Evolutionary conservation across 2,888 invertebrate genomes (phyloP), one percentile per base, ranked within the genome.

Genomic region (Ophion obscuratus): DNA sequence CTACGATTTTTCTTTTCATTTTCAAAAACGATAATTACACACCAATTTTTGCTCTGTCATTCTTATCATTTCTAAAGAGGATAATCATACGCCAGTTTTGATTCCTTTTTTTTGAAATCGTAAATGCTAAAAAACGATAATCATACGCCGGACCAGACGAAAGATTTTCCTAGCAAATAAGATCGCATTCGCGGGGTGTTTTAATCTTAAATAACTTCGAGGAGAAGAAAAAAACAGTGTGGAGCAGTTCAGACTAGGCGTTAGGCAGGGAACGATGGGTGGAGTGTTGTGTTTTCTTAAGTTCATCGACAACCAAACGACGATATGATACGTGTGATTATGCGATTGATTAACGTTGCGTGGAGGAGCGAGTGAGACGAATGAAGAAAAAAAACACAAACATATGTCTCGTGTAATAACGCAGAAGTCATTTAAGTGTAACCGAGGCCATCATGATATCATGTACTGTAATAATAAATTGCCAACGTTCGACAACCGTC

Each of bases 361-460:
- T 74, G 66, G 44, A 73, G 40, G 53, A 20, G 20, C 66, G 11
- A 75, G 40, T 24, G 7, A 47, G 53, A 24, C n/a, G 11, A 47
- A 64, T 17, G 62, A 44, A 40, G 53, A 44, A 66, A 36, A 40
- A 66, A 44, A 57, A 36, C n/a, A n/a, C n/a, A 67, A 24, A 11
- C n/a, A 27, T 17, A 53, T 74, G 75, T 81, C 81, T 81, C 74
- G 68, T 75, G 81, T 78, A 86, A 81, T 78, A 78, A 84, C 75
- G 75, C 81, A 81, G 89, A 88, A 89, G 85, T 85, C 85, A 85
- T 88, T 89, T 89, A 89, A 76, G 47, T 81, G 89, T 89, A 90
- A 90, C 80, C 89, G 87, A 90, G 87, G 90, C 90, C 90, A 89
- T 90, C 88, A 89, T 90, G 90, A 90, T 90, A 91, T 88, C 91